Conservation (phyloP, 2,888 invertebrate genomes). For the Macrophya annulata region DNA sequence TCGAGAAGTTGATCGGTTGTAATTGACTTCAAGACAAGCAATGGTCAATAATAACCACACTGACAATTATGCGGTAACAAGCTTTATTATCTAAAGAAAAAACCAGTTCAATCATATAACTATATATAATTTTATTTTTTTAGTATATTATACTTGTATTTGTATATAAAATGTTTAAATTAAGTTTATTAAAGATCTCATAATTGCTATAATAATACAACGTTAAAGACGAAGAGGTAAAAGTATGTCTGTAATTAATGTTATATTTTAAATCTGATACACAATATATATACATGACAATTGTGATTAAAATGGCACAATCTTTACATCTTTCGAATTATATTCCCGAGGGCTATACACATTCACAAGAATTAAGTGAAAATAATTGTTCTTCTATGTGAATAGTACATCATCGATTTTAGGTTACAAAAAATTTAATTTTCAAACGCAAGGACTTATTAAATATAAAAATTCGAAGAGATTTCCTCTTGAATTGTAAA, state of each 20-base stretch:
- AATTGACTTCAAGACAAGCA: conserved; percentile 13
- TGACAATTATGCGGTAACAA: conserved; percentile 43
- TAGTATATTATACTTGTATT: neutral
- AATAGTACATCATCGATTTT: neutral
- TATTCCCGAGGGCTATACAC: no score
- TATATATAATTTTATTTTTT: no score
- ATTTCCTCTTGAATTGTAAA: neutral
- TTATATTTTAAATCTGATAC: no score
- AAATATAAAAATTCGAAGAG: neutral
- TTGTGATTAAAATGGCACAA: no score
- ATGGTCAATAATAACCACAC: conserved; percentile 6
- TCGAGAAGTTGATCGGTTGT: conserved; percentile 12
- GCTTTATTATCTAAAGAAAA: conserved; percentile 27
- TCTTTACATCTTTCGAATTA: no score
- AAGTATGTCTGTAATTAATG: no score
- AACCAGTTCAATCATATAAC: neutral
- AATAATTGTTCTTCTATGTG: neutral
- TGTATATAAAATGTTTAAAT: neutral
- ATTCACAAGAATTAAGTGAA: no score
- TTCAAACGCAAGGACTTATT: neutral
- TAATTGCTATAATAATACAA: neutral
- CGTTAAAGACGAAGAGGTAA: neutral
- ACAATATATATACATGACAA: neutral
- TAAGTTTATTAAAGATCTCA: neutral
- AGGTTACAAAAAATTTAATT: neutral